Evolutionary conservation across 1,140 invertebrate species (phyloP), one percentile per base, ranked within the genome.

Genomic region (Tigriopus japonicus): DNA sequence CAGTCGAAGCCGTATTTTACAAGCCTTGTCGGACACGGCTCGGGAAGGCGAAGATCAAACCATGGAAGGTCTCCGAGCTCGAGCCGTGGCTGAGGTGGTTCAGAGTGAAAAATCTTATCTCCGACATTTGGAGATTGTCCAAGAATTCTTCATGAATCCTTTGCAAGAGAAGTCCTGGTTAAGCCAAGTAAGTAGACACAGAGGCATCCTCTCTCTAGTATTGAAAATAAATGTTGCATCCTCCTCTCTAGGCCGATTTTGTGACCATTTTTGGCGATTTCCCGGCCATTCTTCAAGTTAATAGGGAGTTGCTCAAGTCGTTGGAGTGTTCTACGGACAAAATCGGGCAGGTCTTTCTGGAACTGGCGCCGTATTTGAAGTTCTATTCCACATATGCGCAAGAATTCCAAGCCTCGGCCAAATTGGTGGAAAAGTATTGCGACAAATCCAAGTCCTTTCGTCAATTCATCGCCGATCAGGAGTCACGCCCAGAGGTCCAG

Each of bases 301-400:
- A 84, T 69, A 75, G 75, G 13, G 80, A 81, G 66, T 70, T 86
- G 13, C 68, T 83, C 6, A 72, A 76, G 14, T 78, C 81, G 68
- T 69, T 85, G 63, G 77, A 80, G 65, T 66, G 75, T 43, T 74
- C 78, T 65, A 69, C 73, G 56, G 71, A 79, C 52, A 78, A 81
- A 69, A 74, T 84, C 49, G 78, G 79, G 0, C 67, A 72, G 63
- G 80, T 82, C 6, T 85, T 86, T 68, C 72, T 76, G 0, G 80
- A 79, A 66, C 72, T 85, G 51, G 82, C 80, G 21, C 83, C 83
- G 12, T 85, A 82, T 70, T 80, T 86, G 24, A 85, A 85, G 69
- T 68, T 85, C 14, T 86, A 85, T 67, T 83, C 83, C 3, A 79
- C 80, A 2, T 85, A 85, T 70, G 83, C 83, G 1, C 83, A 81